Base-by-base conservation (phyloP, 1,140 invertebrate genomes). In the Leucophenga varia region DNA sequence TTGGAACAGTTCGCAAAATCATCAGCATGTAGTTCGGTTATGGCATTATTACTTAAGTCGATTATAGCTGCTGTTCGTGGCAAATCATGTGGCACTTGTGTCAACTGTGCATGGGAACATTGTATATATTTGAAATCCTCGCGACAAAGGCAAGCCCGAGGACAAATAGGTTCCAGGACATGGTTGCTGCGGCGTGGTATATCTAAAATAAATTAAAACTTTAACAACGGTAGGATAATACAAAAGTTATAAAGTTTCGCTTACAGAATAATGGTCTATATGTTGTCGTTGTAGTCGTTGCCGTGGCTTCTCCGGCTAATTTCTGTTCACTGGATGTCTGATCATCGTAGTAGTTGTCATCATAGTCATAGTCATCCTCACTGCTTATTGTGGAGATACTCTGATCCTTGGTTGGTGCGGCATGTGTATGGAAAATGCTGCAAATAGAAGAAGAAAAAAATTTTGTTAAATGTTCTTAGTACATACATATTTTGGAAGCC, bases 41-140 rank as follows among this genome's bases (percentile, higher is more conserved):
- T 73, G 9, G 53, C 43, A 47, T 74, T 75, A 34, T 74, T 46
- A 34, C 69, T 71, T 43, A 75, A 63, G 49, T 74, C 70, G 42
- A 75, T 55, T 20, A 69, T 59, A 9, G 54, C 49, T n/a, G 61
- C 59, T 50, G 46, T 72, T 19, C 48, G 54, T 10, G 72, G 72
- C 47, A 75, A 32, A 46, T 74, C 67, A 36, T 59, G 21, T 32
- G 72, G 72, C 10, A 75, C 56, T 46, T 71, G 49, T 14, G 56
- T 64, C 18, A 75, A 36, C 25, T 61, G 56, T 3, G 49, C 53
- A 37, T 71, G 52, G 2, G 53, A 55, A 42, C 72, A 75, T 37
- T 70, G 54, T 18, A 74, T 52, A 39, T 41, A 64, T 45, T 61
- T 63, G 14, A 47, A 71, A 31, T 70, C 58, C 38, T 74, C 64